Conservation (phyloP, 2,888 invertebrate genomes). For the Shargacucullia verbasci region DNA sequence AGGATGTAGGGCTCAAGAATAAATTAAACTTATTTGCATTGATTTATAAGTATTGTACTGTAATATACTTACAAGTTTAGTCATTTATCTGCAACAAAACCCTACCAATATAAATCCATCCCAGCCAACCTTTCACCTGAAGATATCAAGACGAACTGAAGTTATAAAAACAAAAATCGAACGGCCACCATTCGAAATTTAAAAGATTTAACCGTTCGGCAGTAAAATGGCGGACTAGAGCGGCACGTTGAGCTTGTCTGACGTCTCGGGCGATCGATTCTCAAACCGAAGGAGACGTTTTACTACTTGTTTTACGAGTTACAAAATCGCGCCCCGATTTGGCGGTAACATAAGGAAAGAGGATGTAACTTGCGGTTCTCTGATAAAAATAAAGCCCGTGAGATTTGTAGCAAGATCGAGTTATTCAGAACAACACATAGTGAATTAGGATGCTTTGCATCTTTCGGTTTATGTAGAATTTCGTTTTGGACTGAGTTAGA, state of each 20-base stretch:
- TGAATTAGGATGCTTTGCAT: slow-evolving; percentile 57
- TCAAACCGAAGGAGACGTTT: slow-evolving; percentile 73
- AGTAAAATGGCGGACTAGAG: slow-evolving; percentile 65
- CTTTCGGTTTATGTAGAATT: slow-evolving; percentile 55
- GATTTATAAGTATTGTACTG: background rate
- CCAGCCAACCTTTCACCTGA: slow-evolving; percentile 42
- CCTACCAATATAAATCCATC: slow-evolving; percentile 21
- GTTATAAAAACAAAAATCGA: slow-evolving; percentile 59
- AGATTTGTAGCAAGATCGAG: slow-evolving; percentile 65
- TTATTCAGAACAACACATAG: slow-evolving; percentile 54
- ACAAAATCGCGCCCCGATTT: slow-evolving; percentile 73
- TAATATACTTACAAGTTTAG: slow-evolving; percentile 2
- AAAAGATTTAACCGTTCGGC: slow-evolving; percentile 69
- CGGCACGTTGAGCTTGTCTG: slow-evolving; percentile 60
- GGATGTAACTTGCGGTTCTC: slow-evolving; percentile 56
- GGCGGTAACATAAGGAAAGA: slow-evolving; percentile 62
- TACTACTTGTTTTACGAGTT: slow-evolving; percentile 78
- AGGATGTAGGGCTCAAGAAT: background rate
- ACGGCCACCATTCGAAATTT: slow-evolving; percentile 70
- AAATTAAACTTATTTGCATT: background rate
- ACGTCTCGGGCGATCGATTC: slow-evolving; percentile 71
- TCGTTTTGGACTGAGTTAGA: slow-evolving; percentile 22
- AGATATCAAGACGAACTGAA: slow-evolving; percentile 54
- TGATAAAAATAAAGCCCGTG: slow-evolving; percentile 74
- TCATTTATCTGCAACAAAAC: slow-evolving; percentile 25